Base-by-base conservation (phyloP, 2,888 invertebrate species). In the Pedicia rivosa region DNA sequence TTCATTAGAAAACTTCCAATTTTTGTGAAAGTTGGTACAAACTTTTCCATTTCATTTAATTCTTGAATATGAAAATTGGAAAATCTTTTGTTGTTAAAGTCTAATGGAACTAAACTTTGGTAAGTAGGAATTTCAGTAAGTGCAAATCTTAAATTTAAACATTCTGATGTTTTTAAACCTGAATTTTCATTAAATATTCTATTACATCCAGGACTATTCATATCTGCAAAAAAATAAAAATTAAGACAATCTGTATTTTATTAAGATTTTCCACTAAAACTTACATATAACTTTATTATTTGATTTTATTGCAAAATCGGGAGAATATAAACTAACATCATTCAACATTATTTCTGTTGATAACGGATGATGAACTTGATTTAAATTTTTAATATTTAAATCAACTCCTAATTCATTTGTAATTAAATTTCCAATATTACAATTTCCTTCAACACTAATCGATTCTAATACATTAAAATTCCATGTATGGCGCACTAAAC, bases 351-450 rank as follows among this genome's bases (percentile, higher is more conserved):
- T 40, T 42, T 62, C 59, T 2, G 54, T 49, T 41, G 50, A 48
- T 4, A 51, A 42, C 1, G 53, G 48, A 48, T 72, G 69, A 48
- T 75, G 74, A 10, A 69, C 63, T 47, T 70, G 68, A 53, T 74
- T 75, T 25, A 74, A 63, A 56, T 83, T 83, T 48, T 75, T 77
- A 0, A 78, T 63, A 50, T 73, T 74, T 3, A 81, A 58, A 24
- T 76, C 71, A 9, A 84, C 51, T 33, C 74, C 74, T 51, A 83
- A 60, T 17, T 62, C 57, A 5, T 51, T 51, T 36, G 71, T 73
- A 46, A 74, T 70, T 24, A 59, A 56, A 47, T 62, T 63, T 42
- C 66, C 65, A 24, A 63, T 54, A 33, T 63, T 60, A 35, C 64
- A 59, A 20, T 58, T 58, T 2, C 68, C 64, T 32, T 67, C 67